Evolutionary conservation across 2,797 vertebrate genomes (phyloP).

Genomic region (Paguma larvata): DNA sequence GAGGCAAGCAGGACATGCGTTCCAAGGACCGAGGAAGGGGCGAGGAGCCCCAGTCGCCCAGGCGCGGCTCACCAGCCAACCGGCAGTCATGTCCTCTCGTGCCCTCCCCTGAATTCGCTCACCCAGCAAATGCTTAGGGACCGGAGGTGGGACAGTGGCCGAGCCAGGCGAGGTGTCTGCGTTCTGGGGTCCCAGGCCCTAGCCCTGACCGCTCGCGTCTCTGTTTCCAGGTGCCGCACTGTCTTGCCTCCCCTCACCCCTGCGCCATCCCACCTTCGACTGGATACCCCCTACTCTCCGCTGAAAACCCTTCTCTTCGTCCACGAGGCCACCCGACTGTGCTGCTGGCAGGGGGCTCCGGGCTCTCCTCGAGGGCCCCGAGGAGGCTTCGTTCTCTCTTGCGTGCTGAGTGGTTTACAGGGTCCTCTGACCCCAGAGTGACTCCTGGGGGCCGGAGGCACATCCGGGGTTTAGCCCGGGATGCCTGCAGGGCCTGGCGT

Average conservation of each 20-base stretch:
- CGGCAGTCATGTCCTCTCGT: not conserved
- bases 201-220: rapidly evolving
- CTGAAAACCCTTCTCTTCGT: rapidly evolving
- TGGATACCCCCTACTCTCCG: not conserved
- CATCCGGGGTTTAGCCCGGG: no score
- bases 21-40: not conserved
- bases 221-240: rapidly evolving
- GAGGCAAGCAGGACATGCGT: not conserved
- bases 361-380: rapidly evolving
- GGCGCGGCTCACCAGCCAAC: not conserved
- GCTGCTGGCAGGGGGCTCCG: not conserved
- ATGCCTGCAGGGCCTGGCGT: not conserved
- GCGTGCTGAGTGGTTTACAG: rapidly evolving
- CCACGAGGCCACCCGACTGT: not conserved
- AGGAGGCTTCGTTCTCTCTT: not conserved
- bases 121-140: not conserved
- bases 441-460: not conserved
- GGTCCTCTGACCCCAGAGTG: not conserved
- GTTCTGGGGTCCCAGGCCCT: rapidly evolving
- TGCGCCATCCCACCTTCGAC: rapidly evolving
- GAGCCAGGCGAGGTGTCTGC: not conserved
- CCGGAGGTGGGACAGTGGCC: rapidly evolving
- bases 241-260: not conserved
- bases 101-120: not conserved
- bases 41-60: not conserved